These are phyloP conservation scores for Heteromurus nitidus DNA, from an alignment of 2,888 invertebrate species.

Conservation along the genomic window DNA sequence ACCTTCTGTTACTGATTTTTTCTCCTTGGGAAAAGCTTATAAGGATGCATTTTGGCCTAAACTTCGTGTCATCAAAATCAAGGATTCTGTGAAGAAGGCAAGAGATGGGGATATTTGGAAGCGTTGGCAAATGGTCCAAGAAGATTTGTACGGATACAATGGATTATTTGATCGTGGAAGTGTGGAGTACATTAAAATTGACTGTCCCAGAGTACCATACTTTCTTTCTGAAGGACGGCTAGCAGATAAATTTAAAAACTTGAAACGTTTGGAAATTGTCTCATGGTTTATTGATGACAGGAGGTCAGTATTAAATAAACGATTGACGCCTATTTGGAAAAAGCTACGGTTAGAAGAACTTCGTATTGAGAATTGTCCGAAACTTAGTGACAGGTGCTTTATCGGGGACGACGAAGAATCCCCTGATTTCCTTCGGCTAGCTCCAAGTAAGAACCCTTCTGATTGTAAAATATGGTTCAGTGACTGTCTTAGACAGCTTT, in stretches of 20 bases:
- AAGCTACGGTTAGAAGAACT: constrained; percentile 29
- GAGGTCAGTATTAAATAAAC: constrained; percentile 14
- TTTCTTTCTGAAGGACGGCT: constrained; percentile 41
- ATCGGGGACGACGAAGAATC: constrained; percentile 21
- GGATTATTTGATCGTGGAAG: constrained; percentile 24
- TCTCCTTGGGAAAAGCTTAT: constrained; percentile 22
- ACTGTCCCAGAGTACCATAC: constrained; percentile 25
- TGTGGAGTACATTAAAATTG: constrained; percentile 26
- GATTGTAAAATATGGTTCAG: neutral
- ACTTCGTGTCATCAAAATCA: constrained; percentile 22
- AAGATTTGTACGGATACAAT: constrained; percentile 43
- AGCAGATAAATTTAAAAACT: constrained; percentile 28
- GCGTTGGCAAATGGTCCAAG: constrained; percentile 38
- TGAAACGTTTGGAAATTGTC: constrained; percentile 27
- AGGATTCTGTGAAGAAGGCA: constrained; percentile 1
- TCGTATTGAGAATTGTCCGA: constrained; percentile 28
- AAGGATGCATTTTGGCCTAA: constrained; percentile 50
- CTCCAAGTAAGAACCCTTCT: constrained; percentile 31
- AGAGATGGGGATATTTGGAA: neutral
- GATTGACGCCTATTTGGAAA: constrained; percentile 39
- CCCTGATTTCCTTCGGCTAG: constrained; percentile 18
- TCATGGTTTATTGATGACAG: constrained; percentile 28
- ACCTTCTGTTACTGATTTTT: constrained; percentile 14
- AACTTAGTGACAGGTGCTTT: constrained; percentile 37
- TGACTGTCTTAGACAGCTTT: neutral